Evolutionary conservation across 2,797 vertebrate species (phyloP), one percentile per base, ranked within the genome.

Genomic region (Muscicapa striata): DNA sequence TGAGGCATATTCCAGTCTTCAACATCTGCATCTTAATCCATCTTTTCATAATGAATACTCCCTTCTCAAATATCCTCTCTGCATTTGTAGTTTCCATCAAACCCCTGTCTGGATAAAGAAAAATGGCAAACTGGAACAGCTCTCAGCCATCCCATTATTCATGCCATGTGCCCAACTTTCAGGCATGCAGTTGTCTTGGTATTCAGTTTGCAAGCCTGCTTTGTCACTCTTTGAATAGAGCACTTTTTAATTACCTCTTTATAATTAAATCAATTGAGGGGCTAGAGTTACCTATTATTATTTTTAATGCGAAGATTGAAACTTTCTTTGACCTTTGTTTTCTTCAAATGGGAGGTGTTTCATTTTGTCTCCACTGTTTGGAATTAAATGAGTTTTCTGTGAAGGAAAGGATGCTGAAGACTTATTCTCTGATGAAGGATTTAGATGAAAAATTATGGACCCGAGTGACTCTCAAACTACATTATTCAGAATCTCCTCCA

Each of bases 211-310:
- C 58, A 78, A 93, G 8, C 36, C 26, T 74, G 36, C 27, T 80
- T 77, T 62, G 23, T 63, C 51, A 55, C 36, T n/a, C 58, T 83
- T 76, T 1, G 6, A 64, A 52, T 14, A 38, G 30, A 77, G 26
- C 9, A 26, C 38, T 76, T 92, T 89, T 83, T 74, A 91, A 90
- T 85, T 92, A 38, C 45, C n/a, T 95, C 57, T 74, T 87, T 67
- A 17, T 34, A 91, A 82, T 76, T 69, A 85, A 87, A 84, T 84
- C 40, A 54, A 10, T 67, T 15, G 27, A 41, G 13, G 9, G 12
- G 10, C 15, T 74, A 41, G 21, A 87, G 23, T 30, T 70, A 51
- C 46, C 70, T 59, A 30, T 40, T 69, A 16, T 51, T 88, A 29
- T 67, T 77, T 78, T 77, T 77, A 62, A 57, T 88, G 48, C 38